Percentiles rank a stretch among this genome's conserved stretches.
Conservation (phyloP, 2,113 vertebrate species). For the Sapajus apella region DNA sequence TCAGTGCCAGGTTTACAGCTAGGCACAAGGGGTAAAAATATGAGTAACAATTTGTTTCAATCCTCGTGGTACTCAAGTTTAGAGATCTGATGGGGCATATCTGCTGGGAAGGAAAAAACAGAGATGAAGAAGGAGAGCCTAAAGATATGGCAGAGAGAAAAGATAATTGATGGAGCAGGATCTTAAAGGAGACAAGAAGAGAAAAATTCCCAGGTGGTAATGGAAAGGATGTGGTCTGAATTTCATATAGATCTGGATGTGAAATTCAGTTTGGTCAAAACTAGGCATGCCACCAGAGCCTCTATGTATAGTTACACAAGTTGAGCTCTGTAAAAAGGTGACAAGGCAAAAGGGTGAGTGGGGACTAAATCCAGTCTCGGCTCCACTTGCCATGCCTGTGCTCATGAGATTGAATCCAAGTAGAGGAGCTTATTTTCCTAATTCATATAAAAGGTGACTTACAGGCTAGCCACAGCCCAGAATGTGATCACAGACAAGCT, state of each 20-base stretch:
- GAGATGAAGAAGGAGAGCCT: not conserved
- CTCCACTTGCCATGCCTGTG: not conserved
- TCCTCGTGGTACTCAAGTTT: not conserved
- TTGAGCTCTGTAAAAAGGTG: accelerated
- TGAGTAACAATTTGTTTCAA: not conserved
- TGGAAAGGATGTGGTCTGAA: not conserved
- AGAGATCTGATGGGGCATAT: not conserved
- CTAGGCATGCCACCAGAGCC: not conserved
- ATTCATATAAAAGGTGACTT: not conserved
- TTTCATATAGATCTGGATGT: not conserved
- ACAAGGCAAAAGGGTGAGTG: not conserved
- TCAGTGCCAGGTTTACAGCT: not conserved
- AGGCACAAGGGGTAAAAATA: not conserved
- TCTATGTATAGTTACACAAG: not conserved
- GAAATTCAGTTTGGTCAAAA: not conserved
- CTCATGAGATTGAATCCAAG: not conserved
- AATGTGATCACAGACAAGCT: not conserved
- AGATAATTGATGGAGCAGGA: not conserved
- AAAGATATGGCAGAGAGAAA: not conserved
- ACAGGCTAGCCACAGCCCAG: not conserved
- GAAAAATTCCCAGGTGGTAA: not conserved
- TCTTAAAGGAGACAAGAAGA: not conserved
- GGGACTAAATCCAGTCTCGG: not conserved
- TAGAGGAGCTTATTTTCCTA: not conserved
- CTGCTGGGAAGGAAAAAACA: not conserved